Base-by-base conservation (phyloP, 1,140 invertebrate genomes). In the Gonioctena quinquepunctata region DNA sequence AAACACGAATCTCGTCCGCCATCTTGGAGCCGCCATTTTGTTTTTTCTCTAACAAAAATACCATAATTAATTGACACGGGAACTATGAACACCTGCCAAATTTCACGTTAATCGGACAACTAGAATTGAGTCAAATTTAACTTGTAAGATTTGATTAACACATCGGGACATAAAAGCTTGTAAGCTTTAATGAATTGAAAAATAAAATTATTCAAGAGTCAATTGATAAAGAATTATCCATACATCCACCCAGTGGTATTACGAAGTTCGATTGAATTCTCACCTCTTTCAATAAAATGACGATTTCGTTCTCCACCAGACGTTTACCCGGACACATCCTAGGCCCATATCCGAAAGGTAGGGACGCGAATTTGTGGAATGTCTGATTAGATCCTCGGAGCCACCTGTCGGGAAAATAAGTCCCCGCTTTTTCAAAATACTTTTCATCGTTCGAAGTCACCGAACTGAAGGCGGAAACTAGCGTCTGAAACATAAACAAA, bases 331-430 rank as follows among this genome's bases (percentile, higher is more conserved):
- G 87, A 78, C 93, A 94, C 90, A 93, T 93, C 70, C 93, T 86
- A 26, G 90, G 85, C 0, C 93, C 93, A 82, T 90, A 92, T 18
- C 93, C 93, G 81, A 94, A 94, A 2, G 93, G 93, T 65, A 94
- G 83, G 7, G 90, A 91, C 0, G 91, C 90, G 79, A 92, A 94
- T 8, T 89, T 90, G 79, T 92, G 89, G 6, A 72, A 62, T 49
- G 65, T 49, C 21, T 56, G 42, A 50, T 72, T 80, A 57, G 77
- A 78, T 54, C 74, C 76, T 73, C 83, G 81, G 42, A 88, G 73
- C 85, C 86, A 88, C 71, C 87, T 79, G 75, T 87, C 84, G 13
- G 86, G 86, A 67, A 79, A 74, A 71, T 83, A 88, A 26, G 82
- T 75, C 7, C 75, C 23, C 13, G 85, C 78, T 59, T 82, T 64